Percentiles rank a stretch among this genome's conserved stretches.
phyloP scores from a whole-genome alignment of 2,797 vertebrate species.

The Amniataba percoides region DNA sequence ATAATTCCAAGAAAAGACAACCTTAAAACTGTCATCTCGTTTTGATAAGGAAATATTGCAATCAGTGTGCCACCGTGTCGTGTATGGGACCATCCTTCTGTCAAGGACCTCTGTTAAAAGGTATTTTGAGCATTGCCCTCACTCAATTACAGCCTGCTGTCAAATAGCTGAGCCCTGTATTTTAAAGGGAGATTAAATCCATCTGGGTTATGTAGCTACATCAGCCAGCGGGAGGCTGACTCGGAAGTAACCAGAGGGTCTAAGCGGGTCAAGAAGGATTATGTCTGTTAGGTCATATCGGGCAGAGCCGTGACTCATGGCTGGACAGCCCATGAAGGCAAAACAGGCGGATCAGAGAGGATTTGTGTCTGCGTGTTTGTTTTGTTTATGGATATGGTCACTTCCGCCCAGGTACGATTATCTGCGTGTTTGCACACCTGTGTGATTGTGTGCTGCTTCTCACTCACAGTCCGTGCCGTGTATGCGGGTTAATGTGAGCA shows the following conservation, averaged over 20 bases:
- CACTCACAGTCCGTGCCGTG: slow-evolving; percentile 13
- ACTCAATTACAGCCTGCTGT: slow-evolving; percentile 16
- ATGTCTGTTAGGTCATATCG: slow-evolving; percentile 54
- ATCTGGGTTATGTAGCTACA: slow-evolving; percentile 32
- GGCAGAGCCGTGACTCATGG: slow-evolving; percentile 70
- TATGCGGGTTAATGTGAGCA: slow-evolving; percentile 22
- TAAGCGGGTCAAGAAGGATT: slow-evolving; percentile 70
- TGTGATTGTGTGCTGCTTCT: slow-evolving; percentile 19
- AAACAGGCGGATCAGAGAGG: slow-evolving; percentile 42
- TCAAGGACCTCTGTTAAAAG: background rate
- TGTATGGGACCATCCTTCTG: background rate
- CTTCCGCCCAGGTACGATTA: slow-evolving; percentile 41
- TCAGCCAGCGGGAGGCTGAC: slow-evolving; percentile 44
- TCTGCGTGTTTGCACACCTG: slow-evolving; percentile 60
- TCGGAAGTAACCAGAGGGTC: slow-evolving; percentile 25
- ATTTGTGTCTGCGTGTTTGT: slow-evolving; percentile 39
- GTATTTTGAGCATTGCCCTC: background rate
- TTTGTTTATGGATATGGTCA: slow-evolving; percentile 44
- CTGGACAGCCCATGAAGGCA: slow-evolving; percentile 33
- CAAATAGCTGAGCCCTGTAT: slow-evolving; percentile 21
- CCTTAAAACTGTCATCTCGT: background rate
- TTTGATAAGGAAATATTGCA: background rate
- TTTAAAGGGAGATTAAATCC: slow-evolving; percentile 46
- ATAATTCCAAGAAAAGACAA: background rate
- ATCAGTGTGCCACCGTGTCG: background rate